Evolutionary conservation across 2,113 vertebrate species (phyloP), one percentile per base, ranked within the genome.

Genomic region (Thunnus thynnus): DNA sequence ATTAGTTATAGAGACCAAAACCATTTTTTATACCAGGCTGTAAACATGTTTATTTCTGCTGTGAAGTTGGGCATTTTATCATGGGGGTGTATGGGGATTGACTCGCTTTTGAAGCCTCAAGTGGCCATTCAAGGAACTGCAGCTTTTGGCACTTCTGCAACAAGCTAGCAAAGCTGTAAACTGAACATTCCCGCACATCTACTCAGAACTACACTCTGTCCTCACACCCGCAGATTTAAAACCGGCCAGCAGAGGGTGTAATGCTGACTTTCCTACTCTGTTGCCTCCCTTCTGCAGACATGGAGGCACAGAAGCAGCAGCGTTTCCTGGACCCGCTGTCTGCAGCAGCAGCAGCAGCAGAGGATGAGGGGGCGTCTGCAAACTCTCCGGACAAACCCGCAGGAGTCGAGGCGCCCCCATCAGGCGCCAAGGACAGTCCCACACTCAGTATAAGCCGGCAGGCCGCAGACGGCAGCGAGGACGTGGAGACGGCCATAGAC

Each of bases 261-360:
- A 73, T 47, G 56, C 65, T 75, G 71, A 79, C 60, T 67, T 72
- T 68, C 44, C 47, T 57, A 2, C 3, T 17, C 36, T 77, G 50
- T 55, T 67, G 32, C 41, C 7, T 79, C 69, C 36, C 54, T 41
- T 22, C 52, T 30, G 71, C 84, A 97, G 97, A 96, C 86, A 91
- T 95, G 86, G 96, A 96, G 86, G 94, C 63, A 27, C 65, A 55
- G 91, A 77, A 78, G 44, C 80, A 36, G 13, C 94, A 87, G 36
- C 91, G 91, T 80, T 95, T 92, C 86, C 95, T 91, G 88, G 96
- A 96, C 88, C 94, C 94, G 32, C 75, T 93, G 2, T 83, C 91
- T 3, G 88, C 56, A 0, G 86, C 60, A 1, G 7, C 44, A 11
- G 47, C 57, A 3, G 6, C 52, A 2, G 81, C 70, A 3, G 86